These are phyloP conservation scores for Byasa hedistus DNA, from an alignment of 2,888 invertebrate genomes.

Conservation along the genomic window DNA sequence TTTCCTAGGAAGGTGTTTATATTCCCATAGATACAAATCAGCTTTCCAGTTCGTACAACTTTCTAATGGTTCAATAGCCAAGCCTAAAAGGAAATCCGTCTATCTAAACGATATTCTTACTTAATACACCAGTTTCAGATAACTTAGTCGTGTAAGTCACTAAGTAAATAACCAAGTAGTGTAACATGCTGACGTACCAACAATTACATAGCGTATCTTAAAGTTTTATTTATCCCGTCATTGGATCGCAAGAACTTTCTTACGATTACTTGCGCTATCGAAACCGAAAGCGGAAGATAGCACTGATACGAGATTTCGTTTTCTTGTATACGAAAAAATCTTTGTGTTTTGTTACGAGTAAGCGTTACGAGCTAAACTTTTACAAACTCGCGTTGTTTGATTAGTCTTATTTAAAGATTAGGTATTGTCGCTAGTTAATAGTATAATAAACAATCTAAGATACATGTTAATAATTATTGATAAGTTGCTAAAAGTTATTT, in stretches of 20 bases:
- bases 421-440: background rate
- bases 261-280: constrained; percentile 24
- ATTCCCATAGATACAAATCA: background rate
- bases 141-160: constrained; percentile 10
- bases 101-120: constrained; percentile 6
- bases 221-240: constrained; percentile 19
- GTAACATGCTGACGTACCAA: constrained; percentile 8
- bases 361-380: background rate
- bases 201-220: constrained; percentile 18
- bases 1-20: constrained; percentile 1
- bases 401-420: background rate
- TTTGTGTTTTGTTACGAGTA: constrained; percentile 6
- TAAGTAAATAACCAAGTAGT: constrained; percentile 5
- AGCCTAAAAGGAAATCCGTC: constrained; percentile 23
- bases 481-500: no score
- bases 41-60: constrained; percentile 8
- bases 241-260: constrained; percentile 18
- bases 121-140: background rate
- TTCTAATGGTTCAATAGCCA: constrained; percentile 26
- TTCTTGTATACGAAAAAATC: constrained; percentile 11
- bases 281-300: constrained; percentile 25
- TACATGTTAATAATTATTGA: no score
- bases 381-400: background rate
- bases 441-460: background rate
- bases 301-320: constrained; percentile 18